Evolutionary conservation across 2,113 vertebrate genomes (phyloP).

Genomic region (Melanerpes formicivorus): DNA sequence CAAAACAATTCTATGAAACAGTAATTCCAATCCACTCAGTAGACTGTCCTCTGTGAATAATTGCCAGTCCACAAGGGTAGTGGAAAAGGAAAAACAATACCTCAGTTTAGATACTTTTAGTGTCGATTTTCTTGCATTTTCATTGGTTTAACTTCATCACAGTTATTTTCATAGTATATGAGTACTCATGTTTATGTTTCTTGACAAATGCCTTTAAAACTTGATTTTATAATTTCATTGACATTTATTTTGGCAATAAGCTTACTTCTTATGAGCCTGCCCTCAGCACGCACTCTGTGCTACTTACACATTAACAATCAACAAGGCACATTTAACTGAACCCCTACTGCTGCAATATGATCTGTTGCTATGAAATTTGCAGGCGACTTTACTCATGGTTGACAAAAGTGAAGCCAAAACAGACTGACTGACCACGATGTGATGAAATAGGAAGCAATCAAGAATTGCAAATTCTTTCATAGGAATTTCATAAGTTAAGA

Average conservation of each 20-base stretch:
- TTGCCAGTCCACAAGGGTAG: background rate
- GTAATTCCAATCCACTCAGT: background rate
- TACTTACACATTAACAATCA: conserved; percentile 68
- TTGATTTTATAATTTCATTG: conserved; percentile 49
- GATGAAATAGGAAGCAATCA: conserved; percentile 1
- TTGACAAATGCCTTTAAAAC: conserved; percentile 61
- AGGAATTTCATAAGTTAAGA: background rate
- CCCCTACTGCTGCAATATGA: conserved; percentile 41
- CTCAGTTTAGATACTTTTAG: background rate
- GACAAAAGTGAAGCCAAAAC: conserved; percentile 33
- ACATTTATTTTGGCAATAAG: conserved; percentile 65
- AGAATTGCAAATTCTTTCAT: background rate
- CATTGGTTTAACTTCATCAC: background rate
- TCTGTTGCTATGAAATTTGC: conserved; percentile 51
- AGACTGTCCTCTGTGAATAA: background rate
- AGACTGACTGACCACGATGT: background rate
- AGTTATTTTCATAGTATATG: background rate
- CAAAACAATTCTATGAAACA: background rate
- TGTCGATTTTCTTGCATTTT: background rate
- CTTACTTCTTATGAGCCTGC: conserved; percentile 49
- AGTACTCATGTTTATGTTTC: background rate
- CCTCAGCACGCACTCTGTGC: conserved; percentile 48
- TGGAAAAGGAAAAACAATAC: background rate
- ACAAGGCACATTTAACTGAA: conserved; percentile 65
- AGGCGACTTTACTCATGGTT: conserved; percentile 51